These are phyloP conservation scores for Mya arenaria DNA, from an alignment of 1,140 invertebrate species.

Conservation along the genomic window DNA sequence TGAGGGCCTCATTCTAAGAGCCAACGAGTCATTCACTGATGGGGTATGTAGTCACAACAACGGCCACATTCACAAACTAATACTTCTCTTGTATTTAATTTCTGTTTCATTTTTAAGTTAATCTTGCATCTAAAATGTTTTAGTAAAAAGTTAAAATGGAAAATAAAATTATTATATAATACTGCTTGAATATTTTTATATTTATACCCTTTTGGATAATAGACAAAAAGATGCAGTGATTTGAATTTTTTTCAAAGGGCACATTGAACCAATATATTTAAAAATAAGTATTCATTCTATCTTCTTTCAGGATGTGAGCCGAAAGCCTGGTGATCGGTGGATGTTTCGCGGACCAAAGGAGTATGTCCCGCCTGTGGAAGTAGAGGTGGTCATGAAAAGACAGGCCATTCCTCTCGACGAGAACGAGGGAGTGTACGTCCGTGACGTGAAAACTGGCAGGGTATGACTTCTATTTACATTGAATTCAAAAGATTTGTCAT, in stretches of 20 bases:
- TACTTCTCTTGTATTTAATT: neutral
- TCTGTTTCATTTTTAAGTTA: neutral
- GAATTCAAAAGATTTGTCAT: too few species aligned
- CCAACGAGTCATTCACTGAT: slow-evolving; percentile 81
- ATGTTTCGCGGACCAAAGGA: slow-evolving; percentile 83
- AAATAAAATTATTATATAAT: too few species aligned
- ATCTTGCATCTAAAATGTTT: neutral
- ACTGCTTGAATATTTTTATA: too few species aligned
- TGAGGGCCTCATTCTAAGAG: slow-evolving; percentile 82
- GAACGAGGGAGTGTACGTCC: slow-evolving; percentile 84
- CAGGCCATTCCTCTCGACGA: slow-evolving; percentile 83
- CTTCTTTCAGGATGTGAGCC: slow-evolving; percentile 58
- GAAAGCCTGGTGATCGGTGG: slow-evolving; percentile 83
- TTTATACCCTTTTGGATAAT: too few species aligned
- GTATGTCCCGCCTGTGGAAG: slow-evolving; percentile 83
- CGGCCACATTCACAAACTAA: too few species aligned
- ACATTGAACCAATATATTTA: too few species aligned
- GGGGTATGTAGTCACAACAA: too few species aligned
- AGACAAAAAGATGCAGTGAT: too few species aligned
- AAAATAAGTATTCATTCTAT: too few species aligned
- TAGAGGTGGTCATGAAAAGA: slow-evolving; percentile 82
- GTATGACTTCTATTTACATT: too few species aligned
- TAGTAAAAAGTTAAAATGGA: slow-evolving; percentile 1
- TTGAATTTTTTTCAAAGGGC: too few species aligned
- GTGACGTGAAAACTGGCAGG: slow-evolving; percentile 83